phyloP scores from a whole-genome alignment of 2,888 invertebrate genomes.

The Taphrorychus bicolor region DNA sequence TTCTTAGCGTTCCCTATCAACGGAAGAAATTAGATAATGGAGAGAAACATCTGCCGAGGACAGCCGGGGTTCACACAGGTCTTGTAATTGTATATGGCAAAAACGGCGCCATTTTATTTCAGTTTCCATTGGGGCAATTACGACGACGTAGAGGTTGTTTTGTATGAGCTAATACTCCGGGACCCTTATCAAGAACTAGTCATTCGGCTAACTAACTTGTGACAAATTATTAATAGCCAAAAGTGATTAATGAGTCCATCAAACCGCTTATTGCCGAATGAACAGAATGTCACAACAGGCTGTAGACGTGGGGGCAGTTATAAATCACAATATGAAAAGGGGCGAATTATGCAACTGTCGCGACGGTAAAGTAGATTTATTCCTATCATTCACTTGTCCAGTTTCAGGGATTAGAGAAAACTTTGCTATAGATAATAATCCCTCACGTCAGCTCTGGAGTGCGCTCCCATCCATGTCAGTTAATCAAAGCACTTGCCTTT shows the following conservation, averaged over 20 bases:
- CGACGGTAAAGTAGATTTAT: not conserved
- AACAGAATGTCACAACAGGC: conserved; percentile 16
- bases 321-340: conserved; percentile 17
- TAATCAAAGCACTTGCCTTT: no score
- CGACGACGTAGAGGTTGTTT: not conserved
- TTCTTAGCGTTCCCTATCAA: conserved; percentile 4
- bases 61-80: not conserved
- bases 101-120: not conserved
- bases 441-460: no score
- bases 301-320: conserved; percentile 15
- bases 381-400: no score
- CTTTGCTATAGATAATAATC: no score
- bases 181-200: not conserved
- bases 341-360: not conserved
- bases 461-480: no score
- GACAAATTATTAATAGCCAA: conserved; percentile 27
- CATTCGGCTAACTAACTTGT: conserved; percentile 12
- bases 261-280: conserved; percentile 18
- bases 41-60: not conserved
- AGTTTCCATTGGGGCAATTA: not conserved
- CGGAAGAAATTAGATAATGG: conserved; percentile 6
- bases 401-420: no score
- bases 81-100: not conserved
- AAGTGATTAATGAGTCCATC: conserved; percentile 21
- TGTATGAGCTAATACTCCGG: not conserved